Evolutionary conservation across 2,113 vertebrate genomes (phyloP).

Genomic region (Tetrax tetrax): DNA sequence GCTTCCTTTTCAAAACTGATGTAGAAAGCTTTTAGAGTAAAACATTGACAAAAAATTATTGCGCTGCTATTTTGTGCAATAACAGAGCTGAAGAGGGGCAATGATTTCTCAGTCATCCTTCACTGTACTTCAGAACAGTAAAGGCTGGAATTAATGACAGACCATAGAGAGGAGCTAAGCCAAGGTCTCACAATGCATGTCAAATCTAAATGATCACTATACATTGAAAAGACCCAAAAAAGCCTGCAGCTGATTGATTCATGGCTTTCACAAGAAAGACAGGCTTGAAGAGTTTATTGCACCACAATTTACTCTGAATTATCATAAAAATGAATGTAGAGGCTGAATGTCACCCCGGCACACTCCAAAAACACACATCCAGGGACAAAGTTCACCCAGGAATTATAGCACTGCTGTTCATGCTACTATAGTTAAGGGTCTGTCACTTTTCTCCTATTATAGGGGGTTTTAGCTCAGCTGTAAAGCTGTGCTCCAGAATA

Average conservation of each 20-base stretch:
- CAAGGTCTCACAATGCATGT: conserved; percentile 91
- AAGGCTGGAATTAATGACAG: conserved; percentile 91
- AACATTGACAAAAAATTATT: conserved; percentile 97
- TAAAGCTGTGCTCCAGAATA: conserved; percentile 43
- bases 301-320: conserved; percentile 87
- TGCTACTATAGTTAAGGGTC: conserved; percentile 54
- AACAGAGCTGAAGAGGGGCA: conserved; percentile 89
- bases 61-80: conserved; percentile 93
- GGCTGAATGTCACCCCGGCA: conserved; percentile 81
- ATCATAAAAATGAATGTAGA: conserved; percentile 85
- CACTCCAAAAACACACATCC: conserved; percentile 79
- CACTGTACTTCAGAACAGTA: conserved; percentile 93
- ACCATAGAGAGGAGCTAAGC: conserved; percentile 88
- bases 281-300: conserved; percentile 88
- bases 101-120: conserved; percentile 96
- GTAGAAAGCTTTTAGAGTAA: conserved; percentile 98
- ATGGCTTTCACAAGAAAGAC: conserved; percentile 86
- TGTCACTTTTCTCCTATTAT: conserved; percentile 47
- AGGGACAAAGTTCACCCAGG: conserved; percentile 78
- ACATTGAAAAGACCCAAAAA: conserved; percentile 84
- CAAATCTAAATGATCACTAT: conserved; percentile 90
- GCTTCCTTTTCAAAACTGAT: conserved; percentile 95
- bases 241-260: conserved; percentile 95
- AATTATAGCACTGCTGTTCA: conserved; percentile 46
- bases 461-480: conserved; percentile 50